Evolutionary conservation across 2,113 vertebrate species (phyloP).

Genomic region (Microcebus jonahi): DNA sequence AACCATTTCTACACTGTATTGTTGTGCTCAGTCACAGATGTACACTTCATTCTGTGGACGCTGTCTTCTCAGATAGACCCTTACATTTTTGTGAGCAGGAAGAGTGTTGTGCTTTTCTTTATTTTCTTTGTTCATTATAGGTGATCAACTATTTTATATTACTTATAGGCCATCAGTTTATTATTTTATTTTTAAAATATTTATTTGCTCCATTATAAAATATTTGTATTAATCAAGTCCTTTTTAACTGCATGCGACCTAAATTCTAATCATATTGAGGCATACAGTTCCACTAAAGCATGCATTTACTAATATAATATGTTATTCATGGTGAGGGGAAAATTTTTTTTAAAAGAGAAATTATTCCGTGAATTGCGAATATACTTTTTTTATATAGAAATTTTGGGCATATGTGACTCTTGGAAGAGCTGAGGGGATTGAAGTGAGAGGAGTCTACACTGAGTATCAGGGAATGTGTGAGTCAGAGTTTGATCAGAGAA

Average conservation of each 20-base stretch:
- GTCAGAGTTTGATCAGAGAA: not conserved
- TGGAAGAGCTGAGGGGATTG: not conserved
- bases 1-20: no score
- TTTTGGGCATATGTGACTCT: not conserved
- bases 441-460: not conserved
- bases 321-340: not conserved
- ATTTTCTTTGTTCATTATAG: not conserved
- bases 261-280: not conserved
- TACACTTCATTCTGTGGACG: not conserved
- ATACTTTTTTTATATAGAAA: not conserved
- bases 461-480: not conserved
- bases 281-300: not conserved
- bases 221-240: not conserved
- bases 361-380: not conserved
- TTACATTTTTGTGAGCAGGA: not conserved
- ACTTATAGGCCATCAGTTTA: not conserved
- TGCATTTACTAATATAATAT: not conserved
- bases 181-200: not conserved
- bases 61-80: not conserved
- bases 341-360: not conserved
- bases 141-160: not conserved
- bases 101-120: not conserved
- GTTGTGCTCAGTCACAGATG: not conserved
- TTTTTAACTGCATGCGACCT: not conserved
- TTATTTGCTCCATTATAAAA: not conserved